Evolutionary conservation across 1,140 invertebrate genomes (phyloP), one percentile per base, ranked within the genome.

Genomic region (Aradophagus sp.): DNA sequence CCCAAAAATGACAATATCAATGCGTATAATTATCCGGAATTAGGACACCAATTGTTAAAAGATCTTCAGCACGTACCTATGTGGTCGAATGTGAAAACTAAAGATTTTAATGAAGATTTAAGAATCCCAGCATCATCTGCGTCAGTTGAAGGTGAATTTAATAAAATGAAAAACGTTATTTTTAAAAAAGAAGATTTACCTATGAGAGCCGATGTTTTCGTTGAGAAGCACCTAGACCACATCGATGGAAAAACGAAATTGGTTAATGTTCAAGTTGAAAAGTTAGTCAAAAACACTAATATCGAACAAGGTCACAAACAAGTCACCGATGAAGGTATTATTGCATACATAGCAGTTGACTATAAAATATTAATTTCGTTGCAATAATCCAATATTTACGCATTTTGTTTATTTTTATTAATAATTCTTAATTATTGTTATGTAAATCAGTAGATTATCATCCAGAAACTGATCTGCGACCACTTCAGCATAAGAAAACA

Each of bases 161-260:
- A 44, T 31, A 44, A 44, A 29, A 4, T 44, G 4, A 44, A 44
- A 16, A 27, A 44, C 31, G 41, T 44, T 1, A 44, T 44, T 10
- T 29, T 44, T 4, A 15, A 27, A 29, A 11, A 16, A 10, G 3
- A 11, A 15, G 16, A 13, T 0, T 16, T 44, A n/a, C 41, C 41
- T 14, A n/a, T 44, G 5, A 23, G 41, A 16, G 41, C 26, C 8
- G 23, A 44, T 29, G 5, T 10, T 23, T 44, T 44, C 16, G 3
- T 44, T 10, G 12, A 13, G 8, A 10, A 29, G 11, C 41, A 44
- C 12, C 5, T 44, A 5, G 2, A 13, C 1, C 31, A 44, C 10
- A 8, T 44, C 1, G 8, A 1, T 12, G 41, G 41, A 16, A 44
- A 44, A 44, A 29, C 15, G 14, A 44, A 44, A 29, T 7, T 44